Percentiles rank a stretch among this genome's conserved stretches.
These are phyloP conservation scores for Athalia rosae DNA, from an alignment of 2,888 invertebrate species.

Conservation along the genomic window DNA sequence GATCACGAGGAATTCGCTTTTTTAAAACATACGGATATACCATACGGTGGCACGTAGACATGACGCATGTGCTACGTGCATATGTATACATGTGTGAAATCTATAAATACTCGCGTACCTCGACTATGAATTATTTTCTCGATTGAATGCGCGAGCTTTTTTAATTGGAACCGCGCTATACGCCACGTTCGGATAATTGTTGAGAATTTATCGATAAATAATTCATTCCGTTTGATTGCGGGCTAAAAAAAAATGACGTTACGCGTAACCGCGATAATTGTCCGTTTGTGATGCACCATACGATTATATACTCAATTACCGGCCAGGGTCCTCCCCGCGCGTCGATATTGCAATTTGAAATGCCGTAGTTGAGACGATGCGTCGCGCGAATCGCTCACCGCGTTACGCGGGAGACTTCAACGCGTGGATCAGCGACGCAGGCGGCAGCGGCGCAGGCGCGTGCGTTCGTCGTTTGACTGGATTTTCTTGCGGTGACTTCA, in stretches of 20 bases:
- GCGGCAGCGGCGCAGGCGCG: too few species aligned
- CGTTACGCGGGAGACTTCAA: slow-evolving; percentile 20
- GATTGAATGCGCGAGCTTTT: not conserved
- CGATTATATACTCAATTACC: not conserved
- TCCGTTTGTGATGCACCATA: not conserved
- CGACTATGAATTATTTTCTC: not conserved
- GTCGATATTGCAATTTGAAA: too few species aligned
- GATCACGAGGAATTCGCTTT: slow-evolving; percentile 50
- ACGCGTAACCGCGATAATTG: slow-evolving; percentile 31
- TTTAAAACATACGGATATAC: slow-evolving; percentile 46
- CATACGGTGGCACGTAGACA: not conserved
- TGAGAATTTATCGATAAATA: slow-evolving; percentile 22
- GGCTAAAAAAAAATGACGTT: not conserved
- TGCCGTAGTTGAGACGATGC: not conserved
- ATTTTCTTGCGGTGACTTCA: slow-evolving; percentile 32
- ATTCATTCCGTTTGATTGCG: slow-evolving; percentile 7
- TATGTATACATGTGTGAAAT: slow-evolving; percentile 15
- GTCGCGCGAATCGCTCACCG: not conserved
- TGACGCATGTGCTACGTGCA: slow-evolving; percentile 20
- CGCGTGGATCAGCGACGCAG: slow-evolving; percentile 7
- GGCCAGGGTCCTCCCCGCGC: not conserved
- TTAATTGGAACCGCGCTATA: not conserved
- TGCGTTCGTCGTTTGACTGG: not conserved
- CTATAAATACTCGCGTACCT: not conserved
- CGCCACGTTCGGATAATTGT: slow-evolving; percentile 25